Base-by-base conservation (phyloP, 2,113 vertebrate genomes). In the Semnopithecus entellus region DNA sequence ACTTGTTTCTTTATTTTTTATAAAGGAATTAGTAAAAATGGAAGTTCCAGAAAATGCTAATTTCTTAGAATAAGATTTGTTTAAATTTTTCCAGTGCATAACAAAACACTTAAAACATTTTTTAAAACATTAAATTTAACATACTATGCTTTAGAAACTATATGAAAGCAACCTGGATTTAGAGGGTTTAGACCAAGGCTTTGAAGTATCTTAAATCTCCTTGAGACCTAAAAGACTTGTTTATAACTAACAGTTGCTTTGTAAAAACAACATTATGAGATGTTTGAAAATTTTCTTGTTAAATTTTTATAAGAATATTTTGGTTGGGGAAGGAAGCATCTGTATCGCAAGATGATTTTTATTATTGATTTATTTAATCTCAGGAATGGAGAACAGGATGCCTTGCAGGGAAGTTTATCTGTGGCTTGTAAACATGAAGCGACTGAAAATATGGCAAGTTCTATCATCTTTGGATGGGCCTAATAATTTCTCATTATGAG, bases 281-380 rank as follows among this genome's bases (percentile, higher is more conserved):
- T 88, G 92, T 93, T 96, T 97, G 90, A 94, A 97, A 92, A 73
- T 61, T 86, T 97, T 90, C 90, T 96, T 95, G 94, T 97, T 96
- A 97, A 96, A 95, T 78, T 97, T 98, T 98, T 97, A 97, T 96
- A 95, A 94, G 97, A 96, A 97, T 96, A 90, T 88, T 92, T 94
- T 90, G 25, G 73, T 90, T 87, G 43, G 64, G 92, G 81, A 97
- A 95, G 87, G 75, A 91, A 97, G 93, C 64, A 79, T 90, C 85
- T 48, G 30, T 89, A 85, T 86, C 84, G 52, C 80, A 96, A 59
- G 75, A 96, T 85, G 57, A 90, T 85, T 87, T 84, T 50, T 93
- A 64, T 81, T 64, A 84, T 76, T 92, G 68, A 96, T 92, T 91
- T 95, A 88, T 91, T 92, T 95, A 88, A 98, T 96, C 76, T 90